Evolutionary conservation across 2,113 vertebrate species (phyloP).

Genomic region (Passer domesticus): DNA sequence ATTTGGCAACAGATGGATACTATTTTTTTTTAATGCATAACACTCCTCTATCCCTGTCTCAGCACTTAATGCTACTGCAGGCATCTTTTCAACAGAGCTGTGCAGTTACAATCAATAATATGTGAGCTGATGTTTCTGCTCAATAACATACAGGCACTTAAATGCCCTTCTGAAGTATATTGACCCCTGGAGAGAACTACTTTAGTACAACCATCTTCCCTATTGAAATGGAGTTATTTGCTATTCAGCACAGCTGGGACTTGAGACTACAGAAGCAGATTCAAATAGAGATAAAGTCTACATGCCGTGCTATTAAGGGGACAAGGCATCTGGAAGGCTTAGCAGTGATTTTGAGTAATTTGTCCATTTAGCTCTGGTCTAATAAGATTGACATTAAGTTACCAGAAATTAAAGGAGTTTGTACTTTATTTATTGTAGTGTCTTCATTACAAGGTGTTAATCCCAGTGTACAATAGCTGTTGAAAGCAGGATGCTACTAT

Average conservation of each 20-base stretch:
- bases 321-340: not conserved
- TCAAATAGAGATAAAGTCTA: conserved; percentile 10
- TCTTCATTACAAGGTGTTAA: not conserved
- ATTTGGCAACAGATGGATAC: conserved; percentile 42
- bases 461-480: not conserved
- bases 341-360: conserved; percentile 30
- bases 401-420: not conserved
- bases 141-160: conserved; percentile 33
- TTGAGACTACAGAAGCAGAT: not conserved
- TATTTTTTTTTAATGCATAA: conserved; percentile 23
- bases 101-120: conserved; percentile 47
- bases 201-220: conserved; percentile 32
- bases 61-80: conserved; percentile 38
- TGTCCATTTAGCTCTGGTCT: conserved; percentile 2
- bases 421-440: not conserved
- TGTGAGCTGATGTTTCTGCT: conserved; percentile 57
- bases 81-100: conserved; percentile 13
- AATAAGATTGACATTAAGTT: not conserved
- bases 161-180: conserved; percentile 47
- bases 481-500: not conserved
- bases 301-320: not conserved
- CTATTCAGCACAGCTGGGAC: conserved; percentile 54
- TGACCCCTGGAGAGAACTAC: conserved; percentile 52
- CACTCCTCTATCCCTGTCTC: not conserved
- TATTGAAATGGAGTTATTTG: conserved; percentile 49